Base-by-base conservation (phyloP, 2,797 vertebrate species). In the Podarcis siculus region DNA sequence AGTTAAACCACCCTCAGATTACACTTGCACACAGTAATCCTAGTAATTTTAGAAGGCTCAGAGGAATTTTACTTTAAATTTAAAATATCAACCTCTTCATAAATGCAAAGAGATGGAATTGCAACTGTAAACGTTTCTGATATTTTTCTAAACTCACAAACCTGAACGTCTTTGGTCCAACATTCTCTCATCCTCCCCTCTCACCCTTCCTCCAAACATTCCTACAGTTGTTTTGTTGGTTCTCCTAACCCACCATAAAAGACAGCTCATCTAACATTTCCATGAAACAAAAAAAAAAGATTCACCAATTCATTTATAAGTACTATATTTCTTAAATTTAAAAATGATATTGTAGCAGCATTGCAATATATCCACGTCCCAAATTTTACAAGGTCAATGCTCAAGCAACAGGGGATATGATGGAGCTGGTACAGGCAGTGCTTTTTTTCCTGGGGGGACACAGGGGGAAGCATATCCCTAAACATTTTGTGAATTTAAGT, bases 31-130 rank as follows among this genome's bases (percentile, higher is more conserved):
- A 61, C 61, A 5, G 17, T 23, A 61, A 21, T 23, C 61, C 23
- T 61, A 23, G 21, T 7, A 61, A 15, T 72, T 35, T 72, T 32
- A 73, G 72, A 17, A 32, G 72, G 21, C 19, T 37, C 35, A 37
- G 15, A 73, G 19, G 13, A 35, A 19, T 73, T 30, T 19, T 73
- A 73, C 35, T 35, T 73, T 73, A 76, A 64, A 27, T 61, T 83
- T 25, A 58, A 73, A 84, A 35, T n/a, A 85, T 85, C 35, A 5
- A 32, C 69, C 19, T 90, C 83, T 89, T 95, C 91, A 91, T 95
- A 89, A 91, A 90, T 94, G 93, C 87, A 95, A 96, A 91, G 86
- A 90, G 89, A 90, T 95, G 64, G 32, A 95, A 95, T 86, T 87
- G 93, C 73, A 87, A 79, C 90, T 75, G 91, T 1, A 12, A 79